Conservation (phyloP, 2,888 invertebrate species). For the Acleris literana region DNA sequence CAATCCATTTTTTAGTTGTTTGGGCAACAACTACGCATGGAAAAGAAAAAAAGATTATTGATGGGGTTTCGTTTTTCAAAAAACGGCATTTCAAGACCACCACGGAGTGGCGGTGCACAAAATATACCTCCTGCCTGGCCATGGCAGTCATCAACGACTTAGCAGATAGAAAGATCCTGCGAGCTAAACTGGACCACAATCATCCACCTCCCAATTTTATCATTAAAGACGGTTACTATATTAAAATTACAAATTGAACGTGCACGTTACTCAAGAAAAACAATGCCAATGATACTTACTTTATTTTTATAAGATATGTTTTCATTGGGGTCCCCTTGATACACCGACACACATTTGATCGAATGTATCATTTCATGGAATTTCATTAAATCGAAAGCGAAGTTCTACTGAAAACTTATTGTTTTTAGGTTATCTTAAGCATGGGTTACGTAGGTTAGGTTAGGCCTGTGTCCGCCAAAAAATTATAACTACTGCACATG, state of each 20-base stretch:
- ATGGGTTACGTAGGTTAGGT: too few relatives aligned
- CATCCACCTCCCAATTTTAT: conserved; percentile 39
- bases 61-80: background rate
- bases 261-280: background rate
- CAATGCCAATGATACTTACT: too few relatives aligned
- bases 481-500: too few relatives aligned
- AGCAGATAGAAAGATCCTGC: background rate
- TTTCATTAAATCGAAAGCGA: too few relatives aligned
- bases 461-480: too few relatives aligned
- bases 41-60: background rate
- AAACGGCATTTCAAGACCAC: background rate
- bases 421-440: too few relatives aligned
- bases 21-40: background rate
- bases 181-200: conserved; percentile 20
- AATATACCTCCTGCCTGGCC: background rate
- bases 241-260: conserved; percentile 38
- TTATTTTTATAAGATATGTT: too few relatives aligned
- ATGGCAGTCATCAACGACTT: background rate
- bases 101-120: conserved; percentile 6
- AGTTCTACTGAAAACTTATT: too few relatives aligned
- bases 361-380: too few relatives aligned
- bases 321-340: too few relatives aligned
- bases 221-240: conserved; percentile 43
- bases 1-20: background rate
- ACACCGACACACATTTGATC: too few relatives aligned